Conservation (phyloP, 2,888 invertebrate genomes). For the Molorchus minor region DNA sequence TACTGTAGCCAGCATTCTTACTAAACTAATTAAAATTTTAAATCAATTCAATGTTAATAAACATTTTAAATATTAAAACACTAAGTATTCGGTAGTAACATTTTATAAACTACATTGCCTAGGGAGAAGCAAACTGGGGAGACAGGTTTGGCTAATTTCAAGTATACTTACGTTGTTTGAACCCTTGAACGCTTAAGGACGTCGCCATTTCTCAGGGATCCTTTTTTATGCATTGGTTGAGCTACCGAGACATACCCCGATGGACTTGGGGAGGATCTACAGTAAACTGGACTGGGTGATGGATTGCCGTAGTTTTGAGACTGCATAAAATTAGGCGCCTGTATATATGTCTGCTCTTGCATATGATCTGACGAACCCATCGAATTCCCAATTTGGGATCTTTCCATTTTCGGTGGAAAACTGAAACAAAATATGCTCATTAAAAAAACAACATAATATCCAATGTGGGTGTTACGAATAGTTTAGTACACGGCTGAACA, state of each 20-base stretch:
- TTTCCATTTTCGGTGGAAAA: conserved; percentile 63
- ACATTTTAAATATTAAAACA: too few relatives aligned
- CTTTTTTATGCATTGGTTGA: conserved; percentile 71
- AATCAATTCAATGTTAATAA: too few relatives aligned
- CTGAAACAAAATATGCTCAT: conserved; percentile 54
- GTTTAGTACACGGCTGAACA: too few relatives aligned
- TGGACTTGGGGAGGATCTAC: conserved; percentile 57
- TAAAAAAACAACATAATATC: conserved; percentile 13
- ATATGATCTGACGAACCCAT: conserved; percentile 57
- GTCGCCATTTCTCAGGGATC: conserved; percentile 71
- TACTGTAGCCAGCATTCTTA: too few relatives aligned
- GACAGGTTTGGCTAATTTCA: not conserved
- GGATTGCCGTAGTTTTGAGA: conserved; percentile 58
- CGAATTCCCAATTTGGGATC: conserved; percentile 59
- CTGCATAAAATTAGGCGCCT: conserved; percentile 61
- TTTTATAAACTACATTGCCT: too few relatives aligned
- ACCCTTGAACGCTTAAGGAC: conserved; percentile 73
- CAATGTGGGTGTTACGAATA: not conserved
- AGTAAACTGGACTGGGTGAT: conserved; percentile 56
- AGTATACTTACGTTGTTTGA: conserved; percentile 72
- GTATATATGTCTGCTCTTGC: conserved; percentile 62
- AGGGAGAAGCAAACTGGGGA: too few relatives aligned
- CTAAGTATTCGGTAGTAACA: too few relatives aligned
- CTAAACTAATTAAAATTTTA: too few relatives aligned
- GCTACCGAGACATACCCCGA: conserved; percentile 57